phyloP scores from a whole-genome alignment of 2,797 vertebrate genomes.

The Sardinella longiceps region DNA sequence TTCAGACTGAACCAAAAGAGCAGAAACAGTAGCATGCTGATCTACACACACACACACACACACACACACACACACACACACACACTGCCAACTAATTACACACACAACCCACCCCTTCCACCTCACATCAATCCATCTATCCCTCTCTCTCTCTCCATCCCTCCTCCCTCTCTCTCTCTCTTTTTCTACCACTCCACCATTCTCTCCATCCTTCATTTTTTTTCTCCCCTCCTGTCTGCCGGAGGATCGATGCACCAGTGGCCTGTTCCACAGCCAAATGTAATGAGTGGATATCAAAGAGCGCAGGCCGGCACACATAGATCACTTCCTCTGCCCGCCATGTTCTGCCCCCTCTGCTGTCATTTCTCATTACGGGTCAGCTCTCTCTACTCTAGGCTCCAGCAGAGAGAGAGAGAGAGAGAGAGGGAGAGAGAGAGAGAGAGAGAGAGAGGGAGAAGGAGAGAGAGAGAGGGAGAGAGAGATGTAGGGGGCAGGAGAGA shows the following conservation, averaged over 20 bases:
- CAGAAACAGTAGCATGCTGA: conserved; percentile 16
- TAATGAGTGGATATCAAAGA: neutral
- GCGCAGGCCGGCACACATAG: neutral
- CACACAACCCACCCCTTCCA: neutral
- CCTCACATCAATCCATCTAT: neutral
- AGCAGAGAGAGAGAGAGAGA: neutral
- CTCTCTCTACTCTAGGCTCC: neutral
- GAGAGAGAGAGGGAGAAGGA: too few relatives aligned
- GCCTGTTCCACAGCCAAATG: neutral
- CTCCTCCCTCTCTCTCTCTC: neutral
- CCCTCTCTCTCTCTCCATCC: neutral
- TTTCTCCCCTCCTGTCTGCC: neutral
- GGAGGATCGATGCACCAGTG: neutral
- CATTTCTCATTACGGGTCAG: neutral
- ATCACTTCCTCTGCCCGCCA: neutral
- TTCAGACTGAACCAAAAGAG: neutral
- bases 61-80: conserved; percentile 2
- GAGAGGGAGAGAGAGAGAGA: too few relatives aligned
- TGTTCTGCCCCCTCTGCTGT: neutral
- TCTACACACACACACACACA: neutral
- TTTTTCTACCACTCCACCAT: neutral
- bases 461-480: too few relatives aligned
- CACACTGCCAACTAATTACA: conserved; percentile 17
- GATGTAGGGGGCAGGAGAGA: too few relatives aligned
- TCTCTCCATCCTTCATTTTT: neutral